Percentiles rank a stretch among this genome's conserved stretches.
Conservation (phyloP, 2,797 vertebrate genomes). For the Atherinosoma microstoma region DNA sequence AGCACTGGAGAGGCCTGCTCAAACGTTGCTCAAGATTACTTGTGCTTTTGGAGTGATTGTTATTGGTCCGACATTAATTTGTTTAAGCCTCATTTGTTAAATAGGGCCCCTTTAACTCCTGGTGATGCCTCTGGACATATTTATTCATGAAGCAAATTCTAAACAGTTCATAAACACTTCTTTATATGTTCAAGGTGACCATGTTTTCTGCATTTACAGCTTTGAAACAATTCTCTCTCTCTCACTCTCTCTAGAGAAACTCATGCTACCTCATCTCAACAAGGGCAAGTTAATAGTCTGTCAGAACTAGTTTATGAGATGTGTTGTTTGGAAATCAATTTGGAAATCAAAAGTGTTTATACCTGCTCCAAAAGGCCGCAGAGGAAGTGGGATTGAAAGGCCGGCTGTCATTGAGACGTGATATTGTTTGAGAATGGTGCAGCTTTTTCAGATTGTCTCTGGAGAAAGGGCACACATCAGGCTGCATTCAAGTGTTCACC, state of each 20-base stretch:
- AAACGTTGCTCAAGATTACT: too few species aligned
- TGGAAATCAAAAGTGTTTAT: constrained; percentile 30
- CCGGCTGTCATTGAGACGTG: constrained; percentile 11
- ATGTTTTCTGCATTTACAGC: neutral
- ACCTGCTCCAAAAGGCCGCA: constrained; percentile 11
- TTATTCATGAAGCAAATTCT: neutral
- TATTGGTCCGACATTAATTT: too few species aligned
- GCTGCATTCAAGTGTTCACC: constrained; percentile 1
- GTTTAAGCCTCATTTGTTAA: too few species aligned
- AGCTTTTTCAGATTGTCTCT: constrained; percentile 17
- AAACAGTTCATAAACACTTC: neutral
- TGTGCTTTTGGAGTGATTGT: too few species aligned
- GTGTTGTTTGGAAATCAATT: constrained; percentile 42
- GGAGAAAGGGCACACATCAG: neutral
- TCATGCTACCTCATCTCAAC: neutral
- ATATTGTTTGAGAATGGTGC: constrained; percentile 1
- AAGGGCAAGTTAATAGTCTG: constrained; percentile 20
- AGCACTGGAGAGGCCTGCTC: too few species aligned
- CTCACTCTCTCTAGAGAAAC: neutral
- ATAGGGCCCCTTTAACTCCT: neutral
- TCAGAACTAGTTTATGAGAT: constrained; percentile 24
- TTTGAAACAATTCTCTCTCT: neutral
- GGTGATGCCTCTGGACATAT: neutral
- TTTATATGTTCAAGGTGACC: constrained; percentile 16
- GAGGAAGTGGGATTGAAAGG: neutral